A percentile compares a stretch with the other conserved stretches of the same genome.
Evolutionary conservation across 1,140 invertebrate species (phyloP).

Genomic region (Aricia agestis): DNA sequence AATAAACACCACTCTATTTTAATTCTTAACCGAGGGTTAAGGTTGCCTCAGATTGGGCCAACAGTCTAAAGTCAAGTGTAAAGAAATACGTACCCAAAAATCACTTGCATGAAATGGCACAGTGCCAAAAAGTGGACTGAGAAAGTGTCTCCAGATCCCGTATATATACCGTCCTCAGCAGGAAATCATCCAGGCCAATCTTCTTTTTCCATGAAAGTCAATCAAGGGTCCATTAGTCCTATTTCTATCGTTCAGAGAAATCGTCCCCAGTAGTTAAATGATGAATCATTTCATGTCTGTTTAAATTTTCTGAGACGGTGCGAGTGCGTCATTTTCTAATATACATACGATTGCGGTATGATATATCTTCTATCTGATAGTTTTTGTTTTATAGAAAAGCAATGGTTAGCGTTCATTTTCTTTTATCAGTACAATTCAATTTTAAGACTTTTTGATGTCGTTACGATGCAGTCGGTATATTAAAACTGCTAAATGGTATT

Average conservation of each 20-base stretch:
- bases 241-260: slow-evolving; percentile 62
- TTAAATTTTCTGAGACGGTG: neutral
- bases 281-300: slow-evolving; percentile 11
- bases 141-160: slow-evolving; percentile 24
- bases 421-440: neutral
- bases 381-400: too few relatives aligned
- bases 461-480: too few relatives aligned
- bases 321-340: slow-evolving; percentile 7
- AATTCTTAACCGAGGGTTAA: too few relatives aligned
- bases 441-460: too few relatives aligned
- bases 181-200: slow-evolving; percentile 53
- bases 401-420: neutral
- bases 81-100: too few relatives aligned
- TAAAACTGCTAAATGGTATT: too few relatives aligned
- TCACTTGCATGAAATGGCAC: neutral
- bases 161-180: slow-evolving; percentile 45
- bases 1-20: too few relatives aligned
- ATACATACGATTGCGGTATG: neutral
- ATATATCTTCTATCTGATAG: too few relatives aligned
- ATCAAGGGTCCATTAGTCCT: slow-evolving; percentile 52
- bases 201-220: slow-evolving; percentile 62
- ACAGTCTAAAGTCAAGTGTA: too few relatives aligned
- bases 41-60: too few relatives aligned
- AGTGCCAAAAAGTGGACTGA: slow-evolving; percentile 31
- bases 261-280: slow-evolving; percentile 32